phyloP scores from a whole-genome alignment of 2,888 invertebrate genomes.

The Nineta flava region DNA sequence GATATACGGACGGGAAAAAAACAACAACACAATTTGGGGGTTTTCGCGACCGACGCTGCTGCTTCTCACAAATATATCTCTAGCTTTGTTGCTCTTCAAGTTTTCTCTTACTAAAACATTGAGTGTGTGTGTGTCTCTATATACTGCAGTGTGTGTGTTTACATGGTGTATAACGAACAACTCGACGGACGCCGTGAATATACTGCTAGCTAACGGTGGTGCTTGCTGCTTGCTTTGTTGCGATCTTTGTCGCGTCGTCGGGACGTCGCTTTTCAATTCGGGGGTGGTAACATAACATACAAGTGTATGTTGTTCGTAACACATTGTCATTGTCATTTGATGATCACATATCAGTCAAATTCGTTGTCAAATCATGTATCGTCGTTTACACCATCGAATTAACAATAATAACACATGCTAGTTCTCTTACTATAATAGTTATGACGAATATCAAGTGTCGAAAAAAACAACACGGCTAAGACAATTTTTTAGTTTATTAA shows the following conservation, averaged over 20 bases:
- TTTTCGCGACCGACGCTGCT: constrained; percentile 3
- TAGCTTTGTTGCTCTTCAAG: too few relatives aligned
- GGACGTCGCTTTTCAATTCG: neutral
- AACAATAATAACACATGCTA: neutral
- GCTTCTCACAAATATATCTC: neutral
- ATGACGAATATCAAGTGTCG: neutral
- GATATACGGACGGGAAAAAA: constrained; percentile 3
- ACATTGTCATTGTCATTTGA: constrained; percentile 1
- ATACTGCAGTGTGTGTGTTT: too few relatives aligned
- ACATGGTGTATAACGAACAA: too few relatives aligned
- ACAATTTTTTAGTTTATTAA: neutral
- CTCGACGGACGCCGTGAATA: too few relatives aligned
- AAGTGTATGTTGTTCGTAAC: neutral
- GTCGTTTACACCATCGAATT: neutral
- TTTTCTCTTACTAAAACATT: too few relatives aligned
- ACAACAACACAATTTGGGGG: neutral
- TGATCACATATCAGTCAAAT: neutral
- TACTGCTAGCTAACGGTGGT: too few relatives aligned
- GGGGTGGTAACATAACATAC: neutral
- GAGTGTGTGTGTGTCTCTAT: too few relatives aligned
- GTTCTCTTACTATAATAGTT: neutral
- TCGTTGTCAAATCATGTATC: neutral
- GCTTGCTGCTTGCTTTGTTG: neutral
- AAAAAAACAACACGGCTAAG: neutral
- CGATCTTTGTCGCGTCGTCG: neutral